phyloP scores from a whole-genome alignment of 2,797 vertebrate genomes.

The Peromyscus melanophrys region DNA sequence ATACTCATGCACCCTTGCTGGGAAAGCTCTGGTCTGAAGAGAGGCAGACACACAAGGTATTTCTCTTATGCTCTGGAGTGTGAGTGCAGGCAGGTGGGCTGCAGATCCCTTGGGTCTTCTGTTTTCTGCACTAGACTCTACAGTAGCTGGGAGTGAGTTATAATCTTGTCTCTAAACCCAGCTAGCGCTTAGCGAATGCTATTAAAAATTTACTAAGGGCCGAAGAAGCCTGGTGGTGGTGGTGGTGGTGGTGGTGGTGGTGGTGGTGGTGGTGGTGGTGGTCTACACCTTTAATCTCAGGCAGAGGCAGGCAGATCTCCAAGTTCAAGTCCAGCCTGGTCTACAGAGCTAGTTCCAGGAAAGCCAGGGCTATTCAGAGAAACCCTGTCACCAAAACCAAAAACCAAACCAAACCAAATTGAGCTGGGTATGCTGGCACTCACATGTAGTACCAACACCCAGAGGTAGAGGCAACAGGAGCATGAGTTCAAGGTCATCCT shows the following conservation, averaged over 20 bases:
- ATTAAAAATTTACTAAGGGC: not conserved
- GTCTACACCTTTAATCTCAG: not conserved
- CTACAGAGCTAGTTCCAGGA: not conserved
- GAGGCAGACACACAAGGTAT: not conserved
- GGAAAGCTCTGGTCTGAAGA: not conserved
- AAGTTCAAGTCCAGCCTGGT: not conserved
- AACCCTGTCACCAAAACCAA: not conserved
- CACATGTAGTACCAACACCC: not conserved
- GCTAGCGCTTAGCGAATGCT: not conserved
- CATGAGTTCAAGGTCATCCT: not conserved
- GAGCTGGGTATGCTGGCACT: not conserved
- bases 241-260: not conserved
- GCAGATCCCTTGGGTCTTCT: not conserved
- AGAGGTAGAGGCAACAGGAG: not conserved
- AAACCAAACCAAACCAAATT: not conserved
- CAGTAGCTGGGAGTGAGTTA: not conserved
- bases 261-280: not conserved
- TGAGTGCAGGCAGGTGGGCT: not conserved
- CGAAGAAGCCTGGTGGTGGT: not conserved
- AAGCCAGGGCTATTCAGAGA: not conserved
- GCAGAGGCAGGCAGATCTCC: not conserved
- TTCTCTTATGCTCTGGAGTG: fast-evolving
- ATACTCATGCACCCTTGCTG: not conserved
- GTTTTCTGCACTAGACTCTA: not conserved
- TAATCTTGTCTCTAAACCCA: not conserved